Percentiles rank a stretch among this genome's conserved stretches.
Evolutionary conservation across 2,113 vertebrate species (phyloP).

Genomic region (Gallinago media): DNA sequence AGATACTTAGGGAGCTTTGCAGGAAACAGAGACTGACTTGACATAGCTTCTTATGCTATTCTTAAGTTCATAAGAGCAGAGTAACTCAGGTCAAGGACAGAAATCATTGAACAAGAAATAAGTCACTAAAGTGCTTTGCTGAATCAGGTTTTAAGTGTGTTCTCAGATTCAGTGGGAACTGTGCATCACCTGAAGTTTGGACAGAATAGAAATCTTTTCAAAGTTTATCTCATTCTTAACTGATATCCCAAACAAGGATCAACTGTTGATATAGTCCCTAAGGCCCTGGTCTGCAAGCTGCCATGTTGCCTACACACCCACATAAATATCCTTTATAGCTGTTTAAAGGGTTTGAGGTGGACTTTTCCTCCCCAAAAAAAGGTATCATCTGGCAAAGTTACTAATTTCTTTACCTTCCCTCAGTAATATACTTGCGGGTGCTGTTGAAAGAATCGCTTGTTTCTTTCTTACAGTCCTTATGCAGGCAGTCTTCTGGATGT

Average conservation of each 20-base stretch:
- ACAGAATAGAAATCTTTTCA: background rate
- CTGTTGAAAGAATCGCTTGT: background rate
- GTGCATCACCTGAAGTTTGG: background rate
- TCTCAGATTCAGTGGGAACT: background rate
- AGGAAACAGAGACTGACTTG: background rate
- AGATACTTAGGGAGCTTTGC: background rate
- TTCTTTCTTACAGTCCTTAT: background rate
- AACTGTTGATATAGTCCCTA: background rate
- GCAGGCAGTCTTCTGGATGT: background rate
- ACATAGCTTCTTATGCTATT: background rate
- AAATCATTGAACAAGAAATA: background rate
- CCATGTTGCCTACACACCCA: background rate
- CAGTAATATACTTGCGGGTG: background rate
- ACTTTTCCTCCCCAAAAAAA: fast-evolving
- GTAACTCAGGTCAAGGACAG: background rate
- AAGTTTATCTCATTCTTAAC: background rate
- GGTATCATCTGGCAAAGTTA: background rate
- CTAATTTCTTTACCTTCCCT: background rate
- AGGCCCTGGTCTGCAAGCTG: background rate
- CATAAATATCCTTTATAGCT: background rate
- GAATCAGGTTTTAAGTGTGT: background rate
- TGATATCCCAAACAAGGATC: background rate
- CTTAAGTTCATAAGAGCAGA: background rate
- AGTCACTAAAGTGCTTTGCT: background rate
- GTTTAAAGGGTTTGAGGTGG: background rate